Evolutionary conservation across 2,888 invertebrate genomes (phyloP).

Genomic region (Siphlonurus alternatus): DNA sequence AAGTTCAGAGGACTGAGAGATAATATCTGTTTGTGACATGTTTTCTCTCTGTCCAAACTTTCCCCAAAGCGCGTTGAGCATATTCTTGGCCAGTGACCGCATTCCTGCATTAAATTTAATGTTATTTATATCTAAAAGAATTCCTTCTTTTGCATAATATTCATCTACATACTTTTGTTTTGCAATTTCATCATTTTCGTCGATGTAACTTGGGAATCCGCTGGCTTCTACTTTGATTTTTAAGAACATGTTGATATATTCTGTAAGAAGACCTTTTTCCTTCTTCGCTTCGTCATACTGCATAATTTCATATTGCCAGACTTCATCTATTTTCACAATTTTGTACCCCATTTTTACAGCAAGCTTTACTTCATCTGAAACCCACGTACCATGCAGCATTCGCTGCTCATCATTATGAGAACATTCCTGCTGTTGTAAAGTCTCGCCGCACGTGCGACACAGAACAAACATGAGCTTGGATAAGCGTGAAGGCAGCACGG

Average conservation of each 20-base stretch:
- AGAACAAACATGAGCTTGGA: constrained; percentile 22
- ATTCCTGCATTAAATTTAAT: too few relatives aligned
- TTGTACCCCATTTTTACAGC: constrained; percentile 21
- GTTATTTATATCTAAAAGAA: too few relatives aligned
- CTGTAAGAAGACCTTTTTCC: constrained; percentile 19
- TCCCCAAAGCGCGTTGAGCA: too few relatives aligned
- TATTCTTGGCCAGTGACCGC: too few relatives aligned
- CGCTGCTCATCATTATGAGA: constrained; percentile 18
- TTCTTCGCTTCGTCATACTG: constrained; percentile 14
- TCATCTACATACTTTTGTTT: too few relatives aligned
- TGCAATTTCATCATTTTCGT: not conserved
- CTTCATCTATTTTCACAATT: constrained; percentile 20
- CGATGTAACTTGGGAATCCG: constrained; percentile 12
- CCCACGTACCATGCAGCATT: constrained; percentile 20
- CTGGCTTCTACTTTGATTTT: too few relatives aligned
- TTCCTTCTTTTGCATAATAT: too few relatives aligned
- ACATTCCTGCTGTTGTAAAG: constrained; percentile 17
- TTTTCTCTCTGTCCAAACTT: not conserved
- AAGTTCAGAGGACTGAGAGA: not conserved
- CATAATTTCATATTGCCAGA: constrained; percentile 24
- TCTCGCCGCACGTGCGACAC: constrained; percentile 21
- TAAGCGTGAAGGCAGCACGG: constrained; percentile 19
- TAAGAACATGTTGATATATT: constrained; percentile 20
- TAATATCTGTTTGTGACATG: not conserved
- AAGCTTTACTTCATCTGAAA: constrained; percentile 20